Percentiles rank a stretch among this genome's conserved stretches.
These are phyloP conservation scores for Pleuronectes platessa DNA, from an alignment of 2,113 vertebrate species.

Conservation along the genomic window DNA sequence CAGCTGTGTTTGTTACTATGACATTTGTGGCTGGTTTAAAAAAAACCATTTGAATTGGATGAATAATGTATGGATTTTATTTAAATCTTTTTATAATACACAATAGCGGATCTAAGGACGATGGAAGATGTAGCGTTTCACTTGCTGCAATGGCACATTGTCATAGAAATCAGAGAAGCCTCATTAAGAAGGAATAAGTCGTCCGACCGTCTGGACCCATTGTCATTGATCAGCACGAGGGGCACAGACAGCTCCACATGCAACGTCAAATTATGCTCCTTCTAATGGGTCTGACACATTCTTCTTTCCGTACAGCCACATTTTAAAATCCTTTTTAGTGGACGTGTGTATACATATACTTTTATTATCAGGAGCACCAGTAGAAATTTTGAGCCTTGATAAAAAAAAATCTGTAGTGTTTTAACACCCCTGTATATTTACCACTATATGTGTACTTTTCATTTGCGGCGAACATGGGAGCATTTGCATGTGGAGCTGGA, in stretches of 20 bases:
- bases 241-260: background rate
- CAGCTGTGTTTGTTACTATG: constrained; percentile 26
- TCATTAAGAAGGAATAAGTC: background rate
- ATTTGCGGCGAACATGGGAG: no score
- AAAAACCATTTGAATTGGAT: constrained; percentile 8
- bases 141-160: background rate
- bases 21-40: background rate
- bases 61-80: constrained; percentile 4
- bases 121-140: background rate
- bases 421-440: no score
- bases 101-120: background rate
- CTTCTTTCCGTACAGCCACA: no score
- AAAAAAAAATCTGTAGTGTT: no score
- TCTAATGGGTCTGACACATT: background rate
- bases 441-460: no score
- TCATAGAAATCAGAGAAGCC: constrained; percentile 9
- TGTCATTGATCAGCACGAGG: background rate
- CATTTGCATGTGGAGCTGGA: no score
- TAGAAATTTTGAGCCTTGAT: no score
- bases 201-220: background rate
- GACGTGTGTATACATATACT: no score
- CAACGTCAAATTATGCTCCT: background rate
- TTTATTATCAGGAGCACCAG: no score
- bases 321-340: no score
- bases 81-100: constrained; percentile 13